phyloP scores from a whole-genome alignment of 2,797 vertebrate genomes.

The Clarias platycephalus region DNA sequence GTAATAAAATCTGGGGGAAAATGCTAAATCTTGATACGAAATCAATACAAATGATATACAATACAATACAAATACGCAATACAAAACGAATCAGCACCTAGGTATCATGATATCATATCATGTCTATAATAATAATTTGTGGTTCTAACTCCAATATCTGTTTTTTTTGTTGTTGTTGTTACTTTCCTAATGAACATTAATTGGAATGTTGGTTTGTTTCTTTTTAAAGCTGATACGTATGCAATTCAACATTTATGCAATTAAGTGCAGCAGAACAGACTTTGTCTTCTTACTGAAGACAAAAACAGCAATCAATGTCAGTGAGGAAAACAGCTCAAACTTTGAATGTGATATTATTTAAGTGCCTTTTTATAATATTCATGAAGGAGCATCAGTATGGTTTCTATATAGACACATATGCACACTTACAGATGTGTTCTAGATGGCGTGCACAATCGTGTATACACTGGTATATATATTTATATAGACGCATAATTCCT shows the following conservation, averaged over 20 bases:
- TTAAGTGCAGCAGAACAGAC: background rate
- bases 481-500: background rate
- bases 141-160: too few relatives aligned
- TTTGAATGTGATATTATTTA: slow-evolving; percentile 24
- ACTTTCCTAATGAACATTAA: background rate
- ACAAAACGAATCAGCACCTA: too few relatives aligned
- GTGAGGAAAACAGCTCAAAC: background rate
- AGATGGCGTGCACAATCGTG: background rate
- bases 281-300: background rate
- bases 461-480: background rate
- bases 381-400: slow-evolving; percentile 14
- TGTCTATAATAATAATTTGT: background rate
- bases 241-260: slow-evolving; percentile 22
- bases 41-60: too few relatives aligned
- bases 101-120: too few relatives aligned
- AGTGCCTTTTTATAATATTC: slow-evolving; percentile 52
- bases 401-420: slow-evolving; percentile 1
- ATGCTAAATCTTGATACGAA: too few relatives aligned
- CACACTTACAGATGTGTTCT: background rate
- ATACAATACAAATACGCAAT: too few relatives aligned
- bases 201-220: background rate
- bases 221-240: slow-evolving; percentile 5
- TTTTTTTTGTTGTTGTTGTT: background rate
- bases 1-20: too few relatives aligned
- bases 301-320: slow-evolving; percentile 14